Conservation (phyloP, 35 echinoderm and acorn worm genomes). For the Ophiothrix spiculata region DNA sequence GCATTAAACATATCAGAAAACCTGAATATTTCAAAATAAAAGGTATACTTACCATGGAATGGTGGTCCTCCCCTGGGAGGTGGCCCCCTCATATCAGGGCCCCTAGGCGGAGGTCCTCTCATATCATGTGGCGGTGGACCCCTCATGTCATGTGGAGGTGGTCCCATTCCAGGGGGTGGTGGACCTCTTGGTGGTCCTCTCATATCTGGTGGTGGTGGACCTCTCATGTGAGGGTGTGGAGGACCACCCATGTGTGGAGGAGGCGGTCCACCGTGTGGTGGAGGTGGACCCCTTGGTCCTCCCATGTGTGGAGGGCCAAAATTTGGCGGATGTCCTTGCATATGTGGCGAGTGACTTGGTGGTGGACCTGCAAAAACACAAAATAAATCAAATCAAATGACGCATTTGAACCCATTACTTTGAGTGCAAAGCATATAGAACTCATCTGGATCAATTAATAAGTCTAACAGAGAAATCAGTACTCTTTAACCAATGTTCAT, state of each 20-base stretch:
- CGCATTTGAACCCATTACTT: too few relatives aligned
- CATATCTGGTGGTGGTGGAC: background rate
- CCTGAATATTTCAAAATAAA: too few relatives aligned
- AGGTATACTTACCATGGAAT: background rate
- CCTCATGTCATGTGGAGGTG: background rate
- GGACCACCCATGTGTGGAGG: conserved; percentile 2
- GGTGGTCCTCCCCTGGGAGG: background rate
- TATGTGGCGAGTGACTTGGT: background rate
- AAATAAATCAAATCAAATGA: too few relatives aligned
- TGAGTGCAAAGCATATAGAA: too few relatives aligned
- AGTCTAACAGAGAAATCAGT: too few relatives aligned
- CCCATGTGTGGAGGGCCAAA: background rate
- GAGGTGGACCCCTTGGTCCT: background rate
- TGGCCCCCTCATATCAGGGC: too few relatives aligned
- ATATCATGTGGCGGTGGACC: background rate
- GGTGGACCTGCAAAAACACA: background rate
- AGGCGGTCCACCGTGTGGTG: background rate
- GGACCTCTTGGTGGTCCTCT: background rate
- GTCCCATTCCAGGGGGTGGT: background rate
- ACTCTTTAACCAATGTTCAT: too few relatives aligned
- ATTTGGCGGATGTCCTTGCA: background rate
- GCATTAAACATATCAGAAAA: too few relatives aligned
- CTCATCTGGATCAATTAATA: too few relatives aligned
- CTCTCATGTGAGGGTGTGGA: background rate
- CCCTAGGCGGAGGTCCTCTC: background rate